phyloP scores from a whole-genome alignment of 2,113 vertebrate genomes.

The Arenaria interpres region DNA sequence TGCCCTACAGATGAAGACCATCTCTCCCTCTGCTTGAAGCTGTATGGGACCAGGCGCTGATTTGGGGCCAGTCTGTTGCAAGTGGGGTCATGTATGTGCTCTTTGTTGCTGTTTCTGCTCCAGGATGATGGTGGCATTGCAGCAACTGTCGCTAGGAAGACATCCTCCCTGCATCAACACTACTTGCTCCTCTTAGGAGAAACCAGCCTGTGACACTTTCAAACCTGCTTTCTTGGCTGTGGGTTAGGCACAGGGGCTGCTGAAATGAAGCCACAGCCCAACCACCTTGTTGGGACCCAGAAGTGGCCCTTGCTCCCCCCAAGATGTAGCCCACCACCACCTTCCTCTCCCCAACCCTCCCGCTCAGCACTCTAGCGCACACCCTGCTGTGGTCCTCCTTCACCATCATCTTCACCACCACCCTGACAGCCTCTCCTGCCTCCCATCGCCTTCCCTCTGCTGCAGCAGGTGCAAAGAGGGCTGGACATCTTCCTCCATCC shows the following conservation, averaged over 20 bases:
- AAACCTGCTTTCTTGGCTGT: rapidly evolving
- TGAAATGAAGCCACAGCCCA: neutral
- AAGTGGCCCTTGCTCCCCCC: rapidly evolving
- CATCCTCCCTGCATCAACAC: neutral
- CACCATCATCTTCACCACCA: neutral
- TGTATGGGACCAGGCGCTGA: neutral
- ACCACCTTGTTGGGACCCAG: neutral
- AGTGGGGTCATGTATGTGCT: rapidly evolving
- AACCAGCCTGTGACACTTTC: neutral
- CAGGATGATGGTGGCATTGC: neutral
- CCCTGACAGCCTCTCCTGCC: neutral
- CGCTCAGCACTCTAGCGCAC: neutral
- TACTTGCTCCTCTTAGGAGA: neutral
- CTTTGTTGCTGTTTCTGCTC: rapidly evolving
- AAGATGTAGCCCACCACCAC: rapidly evolving
- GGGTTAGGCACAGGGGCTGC: neutral
- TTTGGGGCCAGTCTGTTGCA: neutral
- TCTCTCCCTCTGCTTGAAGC: neutral
- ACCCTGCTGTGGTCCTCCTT: neutral
- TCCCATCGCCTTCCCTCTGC: neutral
- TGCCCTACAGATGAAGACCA: neutral
- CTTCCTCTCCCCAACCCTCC: neutral
- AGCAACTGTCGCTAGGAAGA: neutral
- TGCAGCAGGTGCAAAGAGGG: rapidly evolving
- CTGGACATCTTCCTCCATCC: neutral